Percentiles rank a stretch among this genome's conserved stretches.
phyloP scores from a whole-genome alignment of 2,888 invertebrate genomes.

The Rhogogaster chlorosoma region DNA sequence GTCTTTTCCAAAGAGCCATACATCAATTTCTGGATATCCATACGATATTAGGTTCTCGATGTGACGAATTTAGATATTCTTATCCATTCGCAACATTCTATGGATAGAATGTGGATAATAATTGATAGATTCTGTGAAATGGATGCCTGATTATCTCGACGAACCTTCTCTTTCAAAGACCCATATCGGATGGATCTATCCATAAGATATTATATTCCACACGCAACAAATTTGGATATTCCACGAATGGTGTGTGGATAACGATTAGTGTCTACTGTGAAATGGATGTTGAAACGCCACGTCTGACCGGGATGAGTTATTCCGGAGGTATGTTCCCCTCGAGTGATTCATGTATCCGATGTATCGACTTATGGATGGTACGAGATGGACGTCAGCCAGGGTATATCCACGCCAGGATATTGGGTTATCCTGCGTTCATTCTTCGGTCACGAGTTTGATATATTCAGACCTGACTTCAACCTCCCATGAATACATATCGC shows the following conservation, averaged over 20 bases:
- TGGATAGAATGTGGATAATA: too few species aligned
- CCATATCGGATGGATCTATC: too few species aligned
- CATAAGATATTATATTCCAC: too few species aligned
- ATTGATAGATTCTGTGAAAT: too few species aligned
- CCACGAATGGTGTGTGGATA: not conserved
- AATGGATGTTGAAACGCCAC: not conserved
- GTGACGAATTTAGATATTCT: not conserved
- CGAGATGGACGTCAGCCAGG: not conserved
- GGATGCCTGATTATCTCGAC: too few species aligned
- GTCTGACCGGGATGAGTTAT: not conserved
- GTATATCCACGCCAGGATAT: not conserved
- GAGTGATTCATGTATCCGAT: not conserved
- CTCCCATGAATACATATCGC: slow-evolving; percentile 3
- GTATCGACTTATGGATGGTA: not conserved
- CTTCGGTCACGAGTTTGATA: not conserved
- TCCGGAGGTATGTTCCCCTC: not conserved
- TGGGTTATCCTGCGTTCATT: not conserved
- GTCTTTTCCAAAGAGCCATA: too few species aligned
- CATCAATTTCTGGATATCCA: too few species aligned
- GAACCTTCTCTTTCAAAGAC: too few species aligned
- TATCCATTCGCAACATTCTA: too few species aligned
- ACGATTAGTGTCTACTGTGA: not conserved
- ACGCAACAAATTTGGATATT: not conserved
- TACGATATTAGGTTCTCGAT: too few species aligned
- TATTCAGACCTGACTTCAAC: not conserved